Evolutionary conservation across 1,140 invertebrate genomes (phyloP), one percentile per base, ranked within the genome.

Genomic region (Heliconius hermathena): DNA sequence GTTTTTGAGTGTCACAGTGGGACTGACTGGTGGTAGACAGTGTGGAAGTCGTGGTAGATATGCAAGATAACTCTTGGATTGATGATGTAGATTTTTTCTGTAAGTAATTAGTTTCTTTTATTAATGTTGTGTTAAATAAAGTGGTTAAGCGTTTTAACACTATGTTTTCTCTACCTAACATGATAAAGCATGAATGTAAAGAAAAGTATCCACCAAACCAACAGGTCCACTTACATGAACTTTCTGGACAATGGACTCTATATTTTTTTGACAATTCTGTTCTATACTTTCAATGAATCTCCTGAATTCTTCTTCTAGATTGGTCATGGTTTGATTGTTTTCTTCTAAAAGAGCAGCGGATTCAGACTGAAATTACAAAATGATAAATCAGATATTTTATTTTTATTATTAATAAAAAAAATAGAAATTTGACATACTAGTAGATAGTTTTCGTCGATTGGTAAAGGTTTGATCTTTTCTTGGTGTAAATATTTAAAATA

Each of bases 71-170:
- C 0, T 77, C 71, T 20, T 84, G 36, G 6, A 84, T 81, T 1
- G 82, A 81, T 4, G 74, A 33, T 16, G 70, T 78, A 52, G 72
- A 84, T 13, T 54, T 80, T 2, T 38, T 66, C 89, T 90, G 81
- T 49, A 22, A 33, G 57, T 11, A 77, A 38, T 33, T 33, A 33
- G 5, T 33, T 36, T 6, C 0, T 46, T 46, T 46, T 46, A 46
- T 13, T 46, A 46, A 46, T 46, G 13, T 46, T 16, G 13, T 46
- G 41, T 46, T 36, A 6, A 16, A 16, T 46, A 16, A 16, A 46
- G 41, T 46, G 13, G 41, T 46, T 0, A 16, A 46, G 13, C 16
- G 13, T 16, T 46, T 16, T 16, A 16, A 46, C 41, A 46, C 41
- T 46, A 46, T 3, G 41, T 52, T 20, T 2, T 20, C 18, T 52